These are phyloP conservation scores for Laticauda laticaudata DNA, from an alignment of 2,113 vertebrate species.

Conservation along the genomic window DNA sequence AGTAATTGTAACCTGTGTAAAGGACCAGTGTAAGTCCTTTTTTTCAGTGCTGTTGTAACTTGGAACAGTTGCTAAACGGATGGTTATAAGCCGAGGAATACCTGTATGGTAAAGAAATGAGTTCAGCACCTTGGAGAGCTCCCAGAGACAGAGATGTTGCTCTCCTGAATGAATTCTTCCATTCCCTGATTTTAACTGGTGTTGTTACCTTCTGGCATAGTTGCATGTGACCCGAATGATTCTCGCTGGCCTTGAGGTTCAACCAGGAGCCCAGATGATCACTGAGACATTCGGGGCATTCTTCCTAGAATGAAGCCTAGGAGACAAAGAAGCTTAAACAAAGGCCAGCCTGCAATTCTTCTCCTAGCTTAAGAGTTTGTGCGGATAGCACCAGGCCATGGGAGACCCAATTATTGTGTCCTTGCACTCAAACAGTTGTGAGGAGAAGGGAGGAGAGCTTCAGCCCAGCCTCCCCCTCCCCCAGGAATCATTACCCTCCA, in stretches of 20 bases:
- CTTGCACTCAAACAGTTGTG: not conserved
- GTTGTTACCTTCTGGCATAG: not conserved
- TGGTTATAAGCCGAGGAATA: not conserved
- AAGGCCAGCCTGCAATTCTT: not conserved
- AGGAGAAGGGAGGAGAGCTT: not conserved
- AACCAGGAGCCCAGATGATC: too few species aligned
- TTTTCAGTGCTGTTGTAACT: not conserved
- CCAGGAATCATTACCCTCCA: fast-evolving
- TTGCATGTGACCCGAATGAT: not conserved
- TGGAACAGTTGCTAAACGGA: not conserved
- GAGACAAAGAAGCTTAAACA: too few species aligned
- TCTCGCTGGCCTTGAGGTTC: not conserved
- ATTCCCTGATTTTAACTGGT: not conserved
- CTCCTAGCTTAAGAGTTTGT: not conserved
- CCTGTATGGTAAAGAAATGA: not conserved
- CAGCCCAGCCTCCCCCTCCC: not conserved
- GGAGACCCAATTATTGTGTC: not conserved
- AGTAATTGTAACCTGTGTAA: not conserved
- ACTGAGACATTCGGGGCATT: too few species aligned
- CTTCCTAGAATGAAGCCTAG: not conserved
- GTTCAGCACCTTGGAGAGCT: conserved; percentile 14
- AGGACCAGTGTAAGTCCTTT: not conserved
- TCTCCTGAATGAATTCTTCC: not conserved
- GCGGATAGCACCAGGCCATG: not conserved
- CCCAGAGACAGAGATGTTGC: not conserved